Conservation (phyloP, 2,797 vertebrate species). For the Pipistrellus kuhlii region DNA sequence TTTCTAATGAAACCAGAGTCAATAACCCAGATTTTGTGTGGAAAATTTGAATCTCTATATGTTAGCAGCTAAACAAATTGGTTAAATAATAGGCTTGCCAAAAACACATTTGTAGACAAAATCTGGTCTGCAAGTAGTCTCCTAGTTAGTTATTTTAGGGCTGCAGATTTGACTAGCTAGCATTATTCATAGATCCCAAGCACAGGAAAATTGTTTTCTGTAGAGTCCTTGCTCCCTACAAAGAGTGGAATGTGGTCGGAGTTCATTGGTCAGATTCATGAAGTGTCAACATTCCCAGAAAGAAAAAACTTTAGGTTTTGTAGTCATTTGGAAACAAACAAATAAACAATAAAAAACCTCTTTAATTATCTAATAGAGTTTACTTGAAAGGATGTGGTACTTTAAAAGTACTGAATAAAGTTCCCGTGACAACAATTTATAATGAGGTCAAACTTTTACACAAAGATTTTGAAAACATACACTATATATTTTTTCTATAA, state of each 20-base stretch:
- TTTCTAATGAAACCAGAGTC: background rate
- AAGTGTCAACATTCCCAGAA: background rate
- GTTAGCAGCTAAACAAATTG: background rate
- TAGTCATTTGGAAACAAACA: background rate
- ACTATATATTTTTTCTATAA: background rate
- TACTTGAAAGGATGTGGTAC: background rate
- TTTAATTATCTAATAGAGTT: background rate
- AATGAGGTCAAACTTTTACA: background rate
- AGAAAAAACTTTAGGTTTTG: background rate
- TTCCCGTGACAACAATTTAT: background rate
- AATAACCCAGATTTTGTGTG: background rate
- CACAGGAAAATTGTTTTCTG: background rate
- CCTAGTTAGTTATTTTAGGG: background rate
- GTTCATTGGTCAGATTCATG: background rate
- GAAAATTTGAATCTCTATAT: conserved; percentile 28
- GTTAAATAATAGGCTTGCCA: background rate
- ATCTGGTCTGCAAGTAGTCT: background rate
- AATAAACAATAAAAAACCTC: background rate
- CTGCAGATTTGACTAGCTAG: background rate
- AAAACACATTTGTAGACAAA: background rate
- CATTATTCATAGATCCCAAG: background rate
- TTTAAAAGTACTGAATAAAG: background rate
- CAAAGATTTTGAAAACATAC: background rate
- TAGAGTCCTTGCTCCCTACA: background rate
- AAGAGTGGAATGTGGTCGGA: background rate